These are phyloP conservation scores for Onychomys torridus DNA, from an alignment of 2,797 vertebrate genomes.

Conservation along the genomic window DNA sequence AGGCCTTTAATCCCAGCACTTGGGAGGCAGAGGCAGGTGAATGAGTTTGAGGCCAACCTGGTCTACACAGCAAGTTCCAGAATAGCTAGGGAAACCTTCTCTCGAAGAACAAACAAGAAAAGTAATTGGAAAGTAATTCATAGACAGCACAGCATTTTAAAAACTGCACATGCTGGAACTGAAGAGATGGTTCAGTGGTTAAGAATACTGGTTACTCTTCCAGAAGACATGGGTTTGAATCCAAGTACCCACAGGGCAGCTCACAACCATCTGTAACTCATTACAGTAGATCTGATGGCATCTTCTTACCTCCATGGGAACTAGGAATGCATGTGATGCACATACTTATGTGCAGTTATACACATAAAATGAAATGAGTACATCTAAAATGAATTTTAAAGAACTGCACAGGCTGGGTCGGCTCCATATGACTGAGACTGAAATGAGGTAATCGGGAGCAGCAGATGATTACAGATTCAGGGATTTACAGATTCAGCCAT, in stretches of 20 bases:
- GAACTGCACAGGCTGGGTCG: conserved; percentile 20
- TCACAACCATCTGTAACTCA: background rate
- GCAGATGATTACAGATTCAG: too few species aligned
- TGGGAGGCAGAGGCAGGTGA: background rate
- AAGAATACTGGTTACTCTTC: background rate
- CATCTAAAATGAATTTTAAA: background rate
- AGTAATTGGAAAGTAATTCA: conserved; percentile 40
- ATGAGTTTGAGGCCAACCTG: background rate
- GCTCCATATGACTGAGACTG: conserved; percentile 29
- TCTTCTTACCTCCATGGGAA: background rate
- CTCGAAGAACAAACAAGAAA: background rate
- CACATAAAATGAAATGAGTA: background rate
- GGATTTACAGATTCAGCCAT: conserved; percentile 30
- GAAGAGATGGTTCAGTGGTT: background rate
- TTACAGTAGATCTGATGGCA: background rate
- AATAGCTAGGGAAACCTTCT: background rate
- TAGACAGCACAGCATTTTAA: background rate
- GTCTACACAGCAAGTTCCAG: background rate
- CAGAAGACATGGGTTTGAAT: background rate
- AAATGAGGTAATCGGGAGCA: conserved; percentile 8
- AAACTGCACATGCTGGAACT: background rate
- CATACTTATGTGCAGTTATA: background rate
- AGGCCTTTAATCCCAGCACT: background rate
- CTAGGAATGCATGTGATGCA: background rate
- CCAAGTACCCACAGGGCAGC: background rate